Evolutionary conservation across 2,113 vertebrate genomes (phyloP), one percentile per base, ranked within the genome.

Genomic region (Pogonocichla stellata): DNA sequence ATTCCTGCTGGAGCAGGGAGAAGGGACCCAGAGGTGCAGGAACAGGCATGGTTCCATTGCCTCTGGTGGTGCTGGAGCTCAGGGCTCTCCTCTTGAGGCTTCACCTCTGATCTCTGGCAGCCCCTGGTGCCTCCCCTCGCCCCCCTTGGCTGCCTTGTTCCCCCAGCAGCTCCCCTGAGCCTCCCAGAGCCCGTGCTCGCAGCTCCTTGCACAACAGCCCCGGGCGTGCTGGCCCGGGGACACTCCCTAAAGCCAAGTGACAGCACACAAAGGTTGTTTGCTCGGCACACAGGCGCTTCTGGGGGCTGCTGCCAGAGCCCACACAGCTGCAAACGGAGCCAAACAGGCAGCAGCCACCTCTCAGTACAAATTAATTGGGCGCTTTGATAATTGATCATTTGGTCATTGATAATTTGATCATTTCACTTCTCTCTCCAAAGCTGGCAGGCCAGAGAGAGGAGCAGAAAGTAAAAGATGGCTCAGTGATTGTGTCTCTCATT

Each of bases 211-310:
- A 25, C 47, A 48, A 7, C 23, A 48, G 47, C 47, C 23, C 47
- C 12, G 25, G 47, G 24, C 25, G 48, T 50, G 24, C 48, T 50
- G 48, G 48, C 48, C 47, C 25, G 48, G 48, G 48, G 95, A 65
- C 64, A 33, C 93, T 95, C 83, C 93, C 93, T 29, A 7, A 74
- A 54, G 7, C 69, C 93, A 89, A 91, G 86, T 6, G 79, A 3
- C 2, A 66, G 88, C 85, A 34, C 81, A 54, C 94, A 84, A 70
- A 86, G 86, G 75, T 57, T 83, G 88, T 86, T 90, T 36, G 7
- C 86, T 31, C 24, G 40, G 40, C 40, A 40, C 40, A 40, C 40
- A 22, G 13, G 3, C 86, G 72, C 6, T 94, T 72, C 86, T 71
- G 80, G 72, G 77, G 33, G 23, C 11, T 6, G 45, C 42, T 73